Base-by-base conservation (phyloP, 2,113 vertebrate species). In the Hemiprocne comata region DNA sequence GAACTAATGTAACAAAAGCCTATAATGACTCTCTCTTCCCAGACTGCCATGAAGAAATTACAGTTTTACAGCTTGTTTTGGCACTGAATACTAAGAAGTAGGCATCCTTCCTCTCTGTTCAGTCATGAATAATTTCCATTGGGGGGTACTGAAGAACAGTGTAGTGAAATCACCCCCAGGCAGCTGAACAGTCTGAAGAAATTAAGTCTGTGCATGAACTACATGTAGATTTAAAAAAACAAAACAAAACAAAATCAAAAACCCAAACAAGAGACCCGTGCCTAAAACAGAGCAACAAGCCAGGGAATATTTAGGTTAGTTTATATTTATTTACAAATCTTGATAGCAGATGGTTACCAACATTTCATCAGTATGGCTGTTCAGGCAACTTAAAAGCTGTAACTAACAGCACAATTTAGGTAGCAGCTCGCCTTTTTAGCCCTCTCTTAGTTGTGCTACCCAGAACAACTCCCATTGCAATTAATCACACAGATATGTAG, bases 291-390 rank as follows among this genome's bases (percentile, higher is more conserved):
- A 96, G 86, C 88, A 95, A 72, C 77, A 58, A 88, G 55, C 44
- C 4, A 21, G 61, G 33, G 77, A 87, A 80, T 90, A 76, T 79
- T 96, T 92, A 79, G 70, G 65, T 76, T 89, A 24, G 57, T 83
- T 94, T 96, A 26, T 84, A 92, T 97, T 96, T 97, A 92, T 96
- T 97, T 97, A 89, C 50, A 62, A 94, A 73, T 61, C 87, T 69
- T 70, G 61, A 62, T 80, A 94, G 94, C 86, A 97, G 92, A 94
- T 95, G 83, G 90, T 88, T 93, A 67, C 61, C 88, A 95, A 62
- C 88, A 90, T 95, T 96, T 95, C 54, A 91, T 78, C 83, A 95
- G 31, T 84, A 53, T 71, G 42, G 89, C 60, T 95, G 69, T 76
- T 94, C 76, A 93, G 89, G 89, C 69, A 89, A 95, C 81, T 95